Evolutionary conservation across 1,140 invertebrate genomes (phyloP).

Genomic region (Ceratoteleas bidentatus): DNA sequence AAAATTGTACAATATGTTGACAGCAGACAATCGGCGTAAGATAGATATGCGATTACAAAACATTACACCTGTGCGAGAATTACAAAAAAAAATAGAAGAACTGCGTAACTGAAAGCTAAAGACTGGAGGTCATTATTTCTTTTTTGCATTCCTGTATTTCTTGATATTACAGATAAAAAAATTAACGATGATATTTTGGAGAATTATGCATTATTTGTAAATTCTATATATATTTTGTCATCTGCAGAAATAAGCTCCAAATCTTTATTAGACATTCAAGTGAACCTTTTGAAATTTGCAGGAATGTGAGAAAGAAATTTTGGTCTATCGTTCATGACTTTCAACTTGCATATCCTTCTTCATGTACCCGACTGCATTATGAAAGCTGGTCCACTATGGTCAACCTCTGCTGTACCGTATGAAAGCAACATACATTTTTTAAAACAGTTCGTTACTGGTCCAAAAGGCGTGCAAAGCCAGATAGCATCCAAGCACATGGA

Average conservation of each 20-base stretch:
- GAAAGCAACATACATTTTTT: conserved; percentile 44
- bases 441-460: conserved; percentile 33
- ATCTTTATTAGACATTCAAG: not conserved
- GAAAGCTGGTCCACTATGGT: conserved; percentile 46
- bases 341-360: conserved; percentile 44
- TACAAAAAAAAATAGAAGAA: too few species aligned
- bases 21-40: not conserved
- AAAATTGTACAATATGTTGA: not conserved
- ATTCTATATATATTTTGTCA: not conserved
- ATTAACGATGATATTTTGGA: not conserved
- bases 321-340: conserved; percentile 29
- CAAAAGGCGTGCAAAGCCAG: conserved; percentile 32
- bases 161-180: not conserved
- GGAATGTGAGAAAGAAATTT: conserved; percentile 1
- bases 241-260: not conserved
- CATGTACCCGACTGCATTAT: conserved; percentile 27
- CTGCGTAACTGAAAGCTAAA: too few species aligned
- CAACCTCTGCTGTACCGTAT: conserved; percentile 44
- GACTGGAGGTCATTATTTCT: too few species aligned
- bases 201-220: not conserved
- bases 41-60: not conserved
- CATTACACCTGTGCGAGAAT: too few species aligned
- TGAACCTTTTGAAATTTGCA: not conserved
- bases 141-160: not conserved
- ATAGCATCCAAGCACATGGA: too few species aligned